Conservation (phyloP, 2,113 vertebrate genomes). For the Paramormyrops kingsleyae region DNA sequence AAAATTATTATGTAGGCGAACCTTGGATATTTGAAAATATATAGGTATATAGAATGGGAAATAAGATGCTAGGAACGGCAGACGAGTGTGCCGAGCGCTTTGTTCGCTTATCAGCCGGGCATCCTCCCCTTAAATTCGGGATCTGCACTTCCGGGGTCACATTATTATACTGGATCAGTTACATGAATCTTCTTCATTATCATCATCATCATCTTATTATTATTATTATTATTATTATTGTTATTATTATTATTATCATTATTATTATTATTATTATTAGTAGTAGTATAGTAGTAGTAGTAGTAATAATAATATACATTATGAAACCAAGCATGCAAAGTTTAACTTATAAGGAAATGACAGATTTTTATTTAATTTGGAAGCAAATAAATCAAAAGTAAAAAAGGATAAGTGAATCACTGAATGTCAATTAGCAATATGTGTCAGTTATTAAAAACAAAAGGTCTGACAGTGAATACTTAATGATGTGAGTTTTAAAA, state of each 20-base stretch:
- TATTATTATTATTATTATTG: neutral
- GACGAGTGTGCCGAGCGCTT: neutral
- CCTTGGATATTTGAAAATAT: neutral
- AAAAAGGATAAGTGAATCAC: neutral
- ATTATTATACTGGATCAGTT: neutral
- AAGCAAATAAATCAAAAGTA: neutral
- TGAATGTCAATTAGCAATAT: neutral
- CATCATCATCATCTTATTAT: too few species aligned
- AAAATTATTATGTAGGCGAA: neutral
- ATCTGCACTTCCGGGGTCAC: slow-evolving; percentile 10
- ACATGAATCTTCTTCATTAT: neutral
- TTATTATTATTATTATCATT: neutral
- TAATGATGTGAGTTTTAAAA: too few species aligned
- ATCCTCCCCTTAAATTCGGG: neutral
- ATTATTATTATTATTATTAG: neutral
- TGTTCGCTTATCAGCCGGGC: neutral
- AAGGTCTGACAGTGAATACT: neutral
- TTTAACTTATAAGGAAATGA: neutral
- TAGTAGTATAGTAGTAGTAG: neutral
- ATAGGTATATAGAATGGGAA: neutral
- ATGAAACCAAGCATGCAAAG: neutral
- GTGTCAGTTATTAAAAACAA: neutral
- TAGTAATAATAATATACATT: neutral
- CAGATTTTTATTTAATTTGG: neutral
- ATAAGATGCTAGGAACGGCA: neutral